Base-by-base conservation (phyloP, 2,888 invertebrate species). In the Sesamia inferens region DNA sequence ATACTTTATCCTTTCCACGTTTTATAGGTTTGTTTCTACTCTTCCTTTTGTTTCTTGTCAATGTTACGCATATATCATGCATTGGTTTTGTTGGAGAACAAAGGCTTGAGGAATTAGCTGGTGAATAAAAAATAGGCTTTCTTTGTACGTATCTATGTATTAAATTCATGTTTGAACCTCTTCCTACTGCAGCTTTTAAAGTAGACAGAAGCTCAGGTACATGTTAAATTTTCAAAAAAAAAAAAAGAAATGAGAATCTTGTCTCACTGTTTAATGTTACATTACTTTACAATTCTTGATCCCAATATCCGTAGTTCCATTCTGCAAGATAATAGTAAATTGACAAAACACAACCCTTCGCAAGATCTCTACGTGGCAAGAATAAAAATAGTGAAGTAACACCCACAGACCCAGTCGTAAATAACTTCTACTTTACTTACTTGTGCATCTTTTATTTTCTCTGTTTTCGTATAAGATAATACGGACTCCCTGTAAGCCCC, bases 291-390 rank as follows among this genome's bases (percentile, higher is more conserved):
- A 44, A 55, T 63, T 55, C 51, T 59, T 63, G 63, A 69, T 73
- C 57, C 57, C 59, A 24, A 70, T 64, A 74, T 65, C 39, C 24
- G 39, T 68, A 19, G 51, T 81, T 64, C 78, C 42, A 74, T 74
- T 64, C 44, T 54, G 31, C n/a, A 31, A 70, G 68, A 65, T 73
- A 68, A 70, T 78, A 64, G 59, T 76, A 64, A 81, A 71, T 68
- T 68, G 61, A 71, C 81, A 68, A 68, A 84, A 85, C 79, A 74
- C 68, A 81, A 51, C 70, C 71, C 69, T 66, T 70, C 68, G 69
- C 68, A 70, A 70, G 64, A 59, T 68, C 65, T 62, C 68, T 73
- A 85, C 85, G 85, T 85, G 85, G 68, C 64, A 66, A 19, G 84
- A 85, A 82, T 85, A 76, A 72, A 70, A 78, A 70, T 71, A 73